Conservation (phyloP, 2,113 vertebrate genomes). For the Odocoileus hemionus region DNA sequence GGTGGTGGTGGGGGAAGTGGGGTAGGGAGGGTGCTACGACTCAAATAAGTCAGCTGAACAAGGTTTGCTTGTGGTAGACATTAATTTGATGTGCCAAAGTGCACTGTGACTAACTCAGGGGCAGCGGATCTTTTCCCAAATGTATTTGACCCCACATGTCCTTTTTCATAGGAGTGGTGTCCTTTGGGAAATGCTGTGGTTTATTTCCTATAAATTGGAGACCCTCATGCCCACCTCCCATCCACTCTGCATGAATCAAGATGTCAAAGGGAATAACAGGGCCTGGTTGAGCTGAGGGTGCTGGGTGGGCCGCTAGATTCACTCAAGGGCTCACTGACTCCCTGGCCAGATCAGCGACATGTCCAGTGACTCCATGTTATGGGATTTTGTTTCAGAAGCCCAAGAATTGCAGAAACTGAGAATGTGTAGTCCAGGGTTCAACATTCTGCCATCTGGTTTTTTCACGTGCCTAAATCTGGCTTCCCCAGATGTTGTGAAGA, state of each 20-base stretch:
- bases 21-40: rapidly evolving
- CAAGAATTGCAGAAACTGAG: neutral
- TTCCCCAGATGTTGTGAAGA: neutral
- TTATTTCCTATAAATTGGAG: no score
- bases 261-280: neutral
- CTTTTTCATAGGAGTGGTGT: neutral
- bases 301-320: neutral
- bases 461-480: neutral
- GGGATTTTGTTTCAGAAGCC: neutral
- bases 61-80: neutral
- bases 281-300: neutral
- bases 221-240: neutral
- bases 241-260: neutral
- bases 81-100: neutral
- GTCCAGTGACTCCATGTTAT: rapidly evolving
- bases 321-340: neutral
- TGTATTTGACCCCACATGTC: neutral
- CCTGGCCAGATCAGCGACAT: neutral
- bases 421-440: no score
- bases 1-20: neutral
- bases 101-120: neutral
- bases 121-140: neutral
- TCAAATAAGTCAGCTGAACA: neutral
- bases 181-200: neutral
- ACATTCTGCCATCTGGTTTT: neutral